Conservation (phyloP, 2,797 vertebrate species). For the Danio kyathit region DNA sequence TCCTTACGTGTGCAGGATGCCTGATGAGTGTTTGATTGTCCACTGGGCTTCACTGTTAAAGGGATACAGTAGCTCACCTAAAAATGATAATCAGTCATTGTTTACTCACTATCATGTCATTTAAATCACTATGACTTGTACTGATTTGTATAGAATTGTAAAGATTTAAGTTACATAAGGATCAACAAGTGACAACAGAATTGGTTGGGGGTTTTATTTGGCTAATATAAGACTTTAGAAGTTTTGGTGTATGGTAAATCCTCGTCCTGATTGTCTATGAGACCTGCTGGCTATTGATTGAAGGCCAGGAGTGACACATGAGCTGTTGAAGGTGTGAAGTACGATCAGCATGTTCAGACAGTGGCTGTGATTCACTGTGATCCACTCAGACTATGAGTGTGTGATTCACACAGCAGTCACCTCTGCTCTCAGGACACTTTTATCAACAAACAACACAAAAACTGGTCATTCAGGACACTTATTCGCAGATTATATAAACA, state of each 20-base stretch:
- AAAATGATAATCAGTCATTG: background rate
- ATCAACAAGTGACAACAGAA: background rate
- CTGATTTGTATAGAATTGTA: background rate
- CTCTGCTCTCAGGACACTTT: constrained; percentile 14
- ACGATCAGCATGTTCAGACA: constrained; percentile 55
- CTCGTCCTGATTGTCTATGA: constrained; percentile 32
- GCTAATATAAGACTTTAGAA: background rate
- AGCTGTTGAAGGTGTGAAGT: constrained; percentile 47
- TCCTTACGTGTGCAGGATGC: background rate
- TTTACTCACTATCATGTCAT: background rate
- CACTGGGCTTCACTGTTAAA: background rate
- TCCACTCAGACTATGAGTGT: constrained; percentile 31
- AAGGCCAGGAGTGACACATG: constrained; percentile 45
- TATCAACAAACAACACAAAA: constrained; percentile 24
- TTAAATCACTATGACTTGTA: background rate
- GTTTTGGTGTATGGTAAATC: constrained; percentile 1
- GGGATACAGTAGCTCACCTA: background rate
- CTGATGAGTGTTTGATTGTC: background rate
- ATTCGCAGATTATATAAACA: background rate
- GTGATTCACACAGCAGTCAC: constrained; percentile 26
- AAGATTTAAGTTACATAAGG: background rate
- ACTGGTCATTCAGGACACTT: background rate
- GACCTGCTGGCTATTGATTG: constrained; percentile 52
- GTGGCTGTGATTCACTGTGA: constrained; percentile 48
- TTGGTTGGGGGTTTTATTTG: too few relatives aligned